A percentile compares a stretch with the other conserved stretches of the same genome.
Conservation (phyloP, 2,113 vertebrate species). For the Gambusia affinis region DNA sequence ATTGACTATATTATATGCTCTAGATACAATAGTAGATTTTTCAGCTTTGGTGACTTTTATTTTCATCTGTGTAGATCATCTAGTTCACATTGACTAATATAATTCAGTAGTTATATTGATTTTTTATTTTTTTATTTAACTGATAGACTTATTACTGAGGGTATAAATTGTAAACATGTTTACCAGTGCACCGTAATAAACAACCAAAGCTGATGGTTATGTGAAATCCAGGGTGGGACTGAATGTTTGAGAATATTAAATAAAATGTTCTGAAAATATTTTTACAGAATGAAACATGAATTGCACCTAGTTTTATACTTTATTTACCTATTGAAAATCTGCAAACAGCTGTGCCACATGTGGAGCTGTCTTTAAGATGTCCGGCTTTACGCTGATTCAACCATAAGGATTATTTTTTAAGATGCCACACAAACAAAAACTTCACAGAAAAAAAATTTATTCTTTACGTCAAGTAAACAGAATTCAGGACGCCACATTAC, state of each 20-base stretch:
- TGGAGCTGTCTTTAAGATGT: neutral
- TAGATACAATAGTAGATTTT: too few species aligned
- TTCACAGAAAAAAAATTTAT: neutral
- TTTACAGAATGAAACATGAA: neutral
- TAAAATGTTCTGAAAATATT: neutral
- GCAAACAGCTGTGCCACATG: neutral
- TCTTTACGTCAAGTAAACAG: neutral
- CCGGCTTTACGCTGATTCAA: neutral
- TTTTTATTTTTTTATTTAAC: neutral
- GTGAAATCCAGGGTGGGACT: neutral
- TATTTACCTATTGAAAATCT: too few species aligned
- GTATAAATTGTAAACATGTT: neutral
- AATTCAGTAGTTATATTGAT: neutral
- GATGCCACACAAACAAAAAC: slow-evolving; percentile 4
- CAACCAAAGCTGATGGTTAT: neutral
- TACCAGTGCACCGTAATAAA: neutral
- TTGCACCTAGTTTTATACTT: too few species aligned
- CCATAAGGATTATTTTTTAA: neutral
- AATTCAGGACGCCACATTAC: slow-evolving; percentile 19
- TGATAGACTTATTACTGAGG: neutral
- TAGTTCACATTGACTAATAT: neutral
- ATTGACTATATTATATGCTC: too few species aligned
- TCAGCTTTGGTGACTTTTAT: neutral
- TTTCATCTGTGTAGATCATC: too few species aligned
- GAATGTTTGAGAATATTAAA: neutral